Evolutionary conservation across 2,797 vertebrate species (phyloP), one percentile per base, ranked within the genome.

Genomic region (Acrossocheilus wenchowensis): DNA sequence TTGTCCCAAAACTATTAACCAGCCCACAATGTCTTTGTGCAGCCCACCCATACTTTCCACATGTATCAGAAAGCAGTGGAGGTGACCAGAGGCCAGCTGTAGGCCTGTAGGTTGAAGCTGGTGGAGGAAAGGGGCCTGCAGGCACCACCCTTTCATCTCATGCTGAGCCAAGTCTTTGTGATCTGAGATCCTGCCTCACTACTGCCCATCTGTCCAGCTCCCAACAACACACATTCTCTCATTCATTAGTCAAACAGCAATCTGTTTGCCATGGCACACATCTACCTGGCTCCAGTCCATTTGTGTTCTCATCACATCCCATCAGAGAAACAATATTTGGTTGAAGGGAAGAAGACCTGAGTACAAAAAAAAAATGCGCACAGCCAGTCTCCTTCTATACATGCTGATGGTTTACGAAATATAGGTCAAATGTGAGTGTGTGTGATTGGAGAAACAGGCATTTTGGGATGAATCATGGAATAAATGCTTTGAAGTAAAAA

Each of bases 191-290:
- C 71, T 52, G 78, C 80, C 87, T 86, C 36, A 78, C 77, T 73
- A 86, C 50, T 89, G 73, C 86, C 90, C 90, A 91, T 90, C 90
- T 91, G 90, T 87, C 89, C 88, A 85, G 74, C 64, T 36, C 87
- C 80, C 85, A 68, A 81, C 77, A 79, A 89, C 88, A 89, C 86
- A 74, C 88, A 87, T 78, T 87, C 50, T 84, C 86, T 85, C 77
- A 85, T 88, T 90, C 73, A 89, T 91, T 89, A 88, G 88, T 48
- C 77, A 89, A 85, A 90, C 75, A 74, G 60, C 89, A 89, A 85
- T 89, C 86, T 87, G 90, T 86, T 86, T 60, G 54, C 84, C 26
- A 41, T 68, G 87, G 80, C 86, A 81, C 83, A 73, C 36, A 8
- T 85, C 80, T 83, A 78, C 68, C 85, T 89, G 88, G 74, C 68